Conservation (phyloP, 2,888 invertebrate genomes). For the Tridacna crocea region DNA sequence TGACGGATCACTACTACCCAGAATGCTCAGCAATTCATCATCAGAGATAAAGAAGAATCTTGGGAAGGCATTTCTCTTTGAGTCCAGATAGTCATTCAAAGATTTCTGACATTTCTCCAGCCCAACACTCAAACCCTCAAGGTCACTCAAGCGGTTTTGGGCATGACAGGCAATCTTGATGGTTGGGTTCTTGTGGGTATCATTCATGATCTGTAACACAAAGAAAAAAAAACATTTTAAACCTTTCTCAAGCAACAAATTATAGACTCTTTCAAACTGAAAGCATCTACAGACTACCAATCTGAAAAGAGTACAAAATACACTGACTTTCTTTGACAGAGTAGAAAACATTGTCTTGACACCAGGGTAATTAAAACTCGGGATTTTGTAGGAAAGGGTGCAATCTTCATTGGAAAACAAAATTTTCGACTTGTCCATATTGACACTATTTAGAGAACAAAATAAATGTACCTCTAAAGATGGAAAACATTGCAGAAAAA, state of each 20-base stretch:
- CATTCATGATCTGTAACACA: conserved; percentile 90
- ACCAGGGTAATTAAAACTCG: too few species aligned
- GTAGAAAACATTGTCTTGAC: background rate
- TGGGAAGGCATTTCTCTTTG: conserved; percentile 94
- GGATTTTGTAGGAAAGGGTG: too few species aligned
- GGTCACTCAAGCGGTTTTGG: conserved; percentile 90
- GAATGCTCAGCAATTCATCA: conserved; percentile 94
- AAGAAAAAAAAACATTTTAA: background rate
- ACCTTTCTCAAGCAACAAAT: background rate
- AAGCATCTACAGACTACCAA: background rate
- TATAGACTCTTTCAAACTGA: background rate
- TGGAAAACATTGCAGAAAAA: background rate
- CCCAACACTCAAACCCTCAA: conserved; percentile 89
- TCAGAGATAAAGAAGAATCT: conserved; percentile 97
- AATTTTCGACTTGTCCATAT: too few species aligned
- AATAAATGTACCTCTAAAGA: too few species aligned
- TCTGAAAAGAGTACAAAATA: background rate
- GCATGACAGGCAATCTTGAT: conserved; percentile 92
- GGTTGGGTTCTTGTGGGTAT: conserved; percentile 91
- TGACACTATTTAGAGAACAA: too few species aligned
- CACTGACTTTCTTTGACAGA: background rate
- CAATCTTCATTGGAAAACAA: too few species aligned
- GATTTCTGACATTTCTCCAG: conserved; percentile 96
- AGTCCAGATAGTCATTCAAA: conserved; percentile 94
- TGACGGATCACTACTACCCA: conserved; percentile 93